Evolutionary conservation across 2,888 invertebrate genomes (phyloP).

Genomic region (Mesoligia furuncula): DNA sequence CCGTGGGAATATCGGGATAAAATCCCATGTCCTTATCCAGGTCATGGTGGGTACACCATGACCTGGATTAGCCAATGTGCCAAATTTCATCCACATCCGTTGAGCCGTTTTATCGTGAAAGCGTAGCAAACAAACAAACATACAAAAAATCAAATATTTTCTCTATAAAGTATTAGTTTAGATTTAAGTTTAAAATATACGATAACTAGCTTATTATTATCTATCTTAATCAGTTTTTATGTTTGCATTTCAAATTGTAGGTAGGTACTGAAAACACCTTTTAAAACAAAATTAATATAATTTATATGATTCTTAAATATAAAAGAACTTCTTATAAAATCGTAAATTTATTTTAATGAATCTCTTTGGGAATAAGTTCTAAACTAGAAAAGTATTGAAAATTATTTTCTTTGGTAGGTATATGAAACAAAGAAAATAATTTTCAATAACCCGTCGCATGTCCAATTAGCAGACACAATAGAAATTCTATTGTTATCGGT

Average conservation of each 20-base stretch:
- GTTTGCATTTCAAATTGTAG: constrained; percentile 17
- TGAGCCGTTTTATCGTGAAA: background rate
- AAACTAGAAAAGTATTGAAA: constrained; percentile 9
- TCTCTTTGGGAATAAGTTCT: background rate
- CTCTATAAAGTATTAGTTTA: background rate
- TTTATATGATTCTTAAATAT: background rate
- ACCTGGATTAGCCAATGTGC: no score
- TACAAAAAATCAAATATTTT: background rate
- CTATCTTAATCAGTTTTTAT: background rate
- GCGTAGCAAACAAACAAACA: background rate
- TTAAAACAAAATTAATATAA: constrained; percentile 12
- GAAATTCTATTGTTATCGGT: no score
- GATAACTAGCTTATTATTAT: background rate
- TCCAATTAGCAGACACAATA: no score
- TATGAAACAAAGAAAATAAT: background rate
- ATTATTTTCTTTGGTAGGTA: background rate
- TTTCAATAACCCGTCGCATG: no score
- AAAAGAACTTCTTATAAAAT: constrained; percentile 26
- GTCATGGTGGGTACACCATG: no score
- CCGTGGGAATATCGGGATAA: no score
- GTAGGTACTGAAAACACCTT: background rate
- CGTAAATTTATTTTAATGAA: constrained; percentile 21
- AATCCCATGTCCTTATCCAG: no score
- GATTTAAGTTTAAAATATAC: constrained; percentile 3
- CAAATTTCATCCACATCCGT: background rate